Evolutionary conservation across 2,888 invertebrate genomes (phyloP).

Genomic region (Drosophila nigritarsus): DNA sequence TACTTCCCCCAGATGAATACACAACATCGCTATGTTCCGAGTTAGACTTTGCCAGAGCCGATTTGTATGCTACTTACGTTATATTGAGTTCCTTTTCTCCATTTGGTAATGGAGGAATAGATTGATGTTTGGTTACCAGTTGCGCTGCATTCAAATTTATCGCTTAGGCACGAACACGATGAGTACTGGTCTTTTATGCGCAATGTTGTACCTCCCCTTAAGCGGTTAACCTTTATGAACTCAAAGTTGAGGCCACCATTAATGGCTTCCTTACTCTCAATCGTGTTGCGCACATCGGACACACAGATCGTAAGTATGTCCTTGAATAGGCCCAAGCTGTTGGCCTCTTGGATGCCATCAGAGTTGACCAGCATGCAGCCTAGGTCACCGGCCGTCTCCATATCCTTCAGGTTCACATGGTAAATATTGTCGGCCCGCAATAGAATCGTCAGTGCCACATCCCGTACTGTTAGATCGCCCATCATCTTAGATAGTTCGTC

Average conservation of each 20-base stretch:
- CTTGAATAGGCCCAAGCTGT: slow-evolving; percentile 41
- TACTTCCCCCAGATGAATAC: background rate
- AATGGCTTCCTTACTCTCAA: background rate
- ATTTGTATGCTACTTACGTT: background rate
- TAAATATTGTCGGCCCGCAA: slow-evolving; percentile 70
- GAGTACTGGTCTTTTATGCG: background rate
- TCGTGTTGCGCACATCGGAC: slow-evolving; percentile 51
- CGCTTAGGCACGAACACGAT: background rate
- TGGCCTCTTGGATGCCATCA: slow-evolving; percentile 58
- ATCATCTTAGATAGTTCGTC: slow-evolving; percentile 41
- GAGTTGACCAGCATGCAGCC: slow-evolving; percentile 71
- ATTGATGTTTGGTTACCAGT: background rate
- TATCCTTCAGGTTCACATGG: slow-evolving; percentile 68
- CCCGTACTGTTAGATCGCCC: slow-evolving; percentile 7
- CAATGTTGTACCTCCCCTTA: slow-evolving; percentile 18
- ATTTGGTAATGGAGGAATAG: background rate
- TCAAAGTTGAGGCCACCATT: slow-evolving; percentile 62
- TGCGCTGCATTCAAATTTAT: background rate
- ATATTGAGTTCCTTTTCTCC: background rate
- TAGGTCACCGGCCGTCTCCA: slow-evolving; percentile 41
- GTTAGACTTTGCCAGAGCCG: background rate
- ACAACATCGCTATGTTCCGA: background rate
- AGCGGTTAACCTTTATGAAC: slow-evolving; percentile 21
- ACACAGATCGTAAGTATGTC: slow-evolving; percentile 65
- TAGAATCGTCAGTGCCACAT: slow-evolving; percentile 64